These are phyloP conservation scores for Gallinago jamesoni DNA, from an alignment of 2,113 vertebrate genomes.

Conservation along the genomic window DNA sequence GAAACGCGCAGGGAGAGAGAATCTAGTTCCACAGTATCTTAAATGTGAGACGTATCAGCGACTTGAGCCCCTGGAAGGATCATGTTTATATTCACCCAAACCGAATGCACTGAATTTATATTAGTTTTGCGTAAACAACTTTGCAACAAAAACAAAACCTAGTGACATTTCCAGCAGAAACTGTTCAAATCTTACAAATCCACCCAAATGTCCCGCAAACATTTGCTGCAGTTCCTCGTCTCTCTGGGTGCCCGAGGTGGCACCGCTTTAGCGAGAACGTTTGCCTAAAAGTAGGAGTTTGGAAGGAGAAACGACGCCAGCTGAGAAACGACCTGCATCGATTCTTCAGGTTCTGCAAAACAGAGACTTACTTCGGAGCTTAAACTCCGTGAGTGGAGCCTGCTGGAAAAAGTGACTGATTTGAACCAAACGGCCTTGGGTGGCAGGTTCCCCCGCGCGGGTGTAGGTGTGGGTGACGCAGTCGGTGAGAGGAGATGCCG, in stretches of 20 bases:
- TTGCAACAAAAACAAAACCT: neutral
- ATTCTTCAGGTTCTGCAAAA: neutral
- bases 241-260: neutral
- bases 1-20: neutral
- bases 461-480: neutral
- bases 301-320: fast-evolving
- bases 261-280: neutral
- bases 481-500: neutral
- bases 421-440: neutral
- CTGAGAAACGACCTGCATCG: neutral
- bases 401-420: neutral
- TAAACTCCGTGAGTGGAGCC: neutral
- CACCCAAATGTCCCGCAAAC: neutral
- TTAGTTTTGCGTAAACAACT: neutral
- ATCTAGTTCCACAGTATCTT: neutral
- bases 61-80: neutral
- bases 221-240: neutral
- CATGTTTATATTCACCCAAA: neutral
- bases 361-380: neutral
- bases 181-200: neutral
- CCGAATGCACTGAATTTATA: neutral
- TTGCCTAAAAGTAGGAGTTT: neutral
- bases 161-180: neutral
- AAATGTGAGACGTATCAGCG: neutral
- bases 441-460: neutral